Evolutionary conservation across 2,113 vertebrate species (phyloP).

Genomic region (Chloropsis hardwickii): DNA sequence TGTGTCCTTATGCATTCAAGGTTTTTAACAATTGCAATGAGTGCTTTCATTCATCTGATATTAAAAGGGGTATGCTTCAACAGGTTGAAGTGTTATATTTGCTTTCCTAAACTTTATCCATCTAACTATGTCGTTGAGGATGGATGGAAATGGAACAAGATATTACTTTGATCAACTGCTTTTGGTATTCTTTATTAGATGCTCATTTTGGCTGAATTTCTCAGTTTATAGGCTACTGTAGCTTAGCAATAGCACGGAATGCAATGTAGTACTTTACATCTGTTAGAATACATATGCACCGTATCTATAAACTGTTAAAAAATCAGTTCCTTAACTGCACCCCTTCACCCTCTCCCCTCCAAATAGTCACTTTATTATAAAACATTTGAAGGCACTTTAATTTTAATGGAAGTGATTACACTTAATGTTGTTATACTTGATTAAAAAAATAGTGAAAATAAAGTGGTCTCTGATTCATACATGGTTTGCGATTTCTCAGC

Average conservation of each 20-base stretch:
- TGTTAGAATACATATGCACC: constrained; percentile 32
- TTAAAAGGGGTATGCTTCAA: background rate
- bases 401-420: background rate
- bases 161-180: constrained; percentile 13
- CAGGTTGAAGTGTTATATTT: background rate
- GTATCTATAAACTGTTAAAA: constrained; percentile 29
- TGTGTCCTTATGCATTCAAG: background rate
- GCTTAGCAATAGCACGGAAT: constrained; percentile 53
- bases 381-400: constrained; percentile 30
- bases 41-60: background rate
- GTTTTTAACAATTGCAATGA: background rate
- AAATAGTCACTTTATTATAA: constrained; percentile 6
- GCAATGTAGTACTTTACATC: constrained; percentile 45
- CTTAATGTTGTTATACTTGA: background rate
- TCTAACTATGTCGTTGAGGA: background rate
- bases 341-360: background rate
- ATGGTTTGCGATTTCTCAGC: background rate
- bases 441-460: background rate
- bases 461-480: background rate
- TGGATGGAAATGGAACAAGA: constrained; percentile 3
- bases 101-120: background rate
- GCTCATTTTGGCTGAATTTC: constrained; percentile 47
- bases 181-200: constrained; percentile 38
- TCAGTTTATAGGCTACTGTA: constrained; percentile 41
- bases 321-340: background rate